Conservation (phyloP, 2,113 vertebrate genomes). For the Cyanistes caeruleus region DNA sequence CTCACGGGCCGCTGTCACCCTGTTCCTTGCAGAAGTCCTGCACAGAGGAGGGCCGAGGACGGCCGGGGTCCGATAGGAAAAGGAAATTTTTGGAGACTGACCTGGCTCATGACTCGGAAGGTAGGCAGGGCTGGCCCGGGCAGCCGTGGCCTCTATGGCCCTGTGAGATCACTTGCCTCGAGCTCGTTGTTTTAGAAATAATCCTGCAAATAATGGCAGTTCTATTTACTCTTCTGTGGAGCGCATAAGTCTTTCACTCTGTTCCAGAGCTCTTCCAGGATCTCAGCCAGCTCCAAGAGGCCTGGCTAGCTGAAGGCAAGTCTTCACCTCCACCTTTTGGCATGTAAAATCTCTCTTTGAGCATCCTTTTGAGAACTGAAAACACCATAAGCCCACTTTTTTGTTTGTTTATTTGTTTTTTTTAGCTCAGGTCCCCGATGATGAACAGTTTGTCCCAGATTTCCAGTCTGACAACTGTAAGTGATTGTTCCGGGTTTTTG, state of each 20-base stretch:
- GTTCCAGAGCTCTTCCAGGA: conserved; percentile 95
- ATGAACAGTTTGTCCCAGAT: conserved; percentile 98
- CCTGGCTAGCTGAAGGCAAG: conserved; percentile 96
- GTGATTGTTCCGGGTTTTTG: conserved; percentile 69
- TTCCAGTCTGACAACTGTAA: conserved; percentile 97
- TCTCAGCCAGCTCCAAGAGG: conserved; percentile 95
- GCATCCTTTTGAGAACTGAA: conserved; percentile 16
- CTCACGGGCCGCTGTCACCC: background rate
- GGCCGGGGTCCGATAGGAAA: conserved; percentile 84
- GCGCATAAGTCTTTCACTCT: conserved; percentile 49
- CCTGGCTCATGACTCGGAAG: conserved; percentile 95
- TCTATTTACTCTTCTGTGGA: conserved; percentile 11
- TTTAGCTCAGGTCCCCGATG: conserved; percentile 94
- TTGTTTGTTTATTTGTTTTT: conserved; percentile 44
- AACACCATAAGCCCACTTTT: background rate
- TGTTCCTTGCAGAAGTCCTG: conserved; percentile 75
- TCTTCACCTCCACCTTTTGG: conserved; percentile 65
- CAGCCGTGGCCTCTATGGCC: accelerated
- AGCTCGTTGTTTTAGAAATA: accelerated
- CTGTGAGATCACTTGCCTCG: accelerated
- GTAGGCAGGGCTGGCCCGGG: conserved; percentile 66
- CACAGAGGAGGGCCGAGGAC: conserved; percentile 80
- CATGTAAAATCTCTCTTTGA: background rate
- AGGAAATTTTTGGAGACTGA: conserved; percentile 93
- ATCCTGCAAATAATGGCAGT: background rate